Evolutionary conservation across 2,797 vertebrate genomes (phyloP), one percentile per base, ranked within the genome.

Genomic region (Loriculus beryllinus): DNA sequence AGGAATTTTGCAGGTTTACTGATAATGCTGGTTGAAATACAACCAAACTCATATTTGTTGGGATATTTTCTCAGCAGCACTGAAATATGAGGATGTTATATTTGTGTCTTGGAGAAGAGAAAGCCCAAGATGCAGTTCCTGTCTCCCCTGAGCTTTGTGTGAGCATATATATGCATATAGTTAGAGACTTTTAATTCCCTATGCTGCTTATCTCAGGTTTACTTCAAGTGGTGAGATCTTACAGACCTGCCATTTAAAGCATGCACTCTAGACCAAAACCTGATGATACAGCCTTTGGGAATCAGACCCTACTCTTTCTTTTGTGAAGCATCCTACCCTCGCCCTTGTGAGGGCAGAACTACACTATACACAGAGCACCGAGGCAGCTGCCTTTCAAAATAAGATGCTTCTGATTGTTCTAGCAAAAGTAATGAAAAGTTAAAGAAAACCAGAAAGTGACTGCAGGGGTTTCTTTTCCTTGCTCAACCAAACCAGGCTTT

Each of bases 391-490:
- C 90, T 87, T 94, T 81, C 86, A 86, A 78, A 94, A 80, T 85
- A 49, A 94, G 77, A 78, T 78, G 21, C 42, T 91, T 93, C 39
- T 63, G 64, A 82, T 75, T 92, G 67, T 80, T 95, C 40, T 79
- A 69, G 87, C 6, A 7, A 92, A 85, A 90, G 65, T 86, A 90
- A 90, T 65, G 70, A 78, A 79, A 93, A 96, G 51, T 65, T 71
- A 79, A 90, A 91, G 52, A 21, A 95, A 94, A 92, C 20, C 33
- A 88, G 52, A 95, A 85, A 67, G 74, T 57, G 62, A 31, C 76
- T 90, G 74, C 77, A 93, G 93, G 89, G 71, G 33, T 70, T 94
- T 95, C 70, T 94, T 57, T 91, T 92, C 71, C 35, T 6, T 59
- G 37, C 76, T 88, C 51, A 84, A 47, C 22, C 42, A 86, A 88